Evolutionary conservation across 2,888 invertebrate species (phyloP), one percentile per base, ranked within the genome.

Genomic region (Agriopis marginaria): DNA sequence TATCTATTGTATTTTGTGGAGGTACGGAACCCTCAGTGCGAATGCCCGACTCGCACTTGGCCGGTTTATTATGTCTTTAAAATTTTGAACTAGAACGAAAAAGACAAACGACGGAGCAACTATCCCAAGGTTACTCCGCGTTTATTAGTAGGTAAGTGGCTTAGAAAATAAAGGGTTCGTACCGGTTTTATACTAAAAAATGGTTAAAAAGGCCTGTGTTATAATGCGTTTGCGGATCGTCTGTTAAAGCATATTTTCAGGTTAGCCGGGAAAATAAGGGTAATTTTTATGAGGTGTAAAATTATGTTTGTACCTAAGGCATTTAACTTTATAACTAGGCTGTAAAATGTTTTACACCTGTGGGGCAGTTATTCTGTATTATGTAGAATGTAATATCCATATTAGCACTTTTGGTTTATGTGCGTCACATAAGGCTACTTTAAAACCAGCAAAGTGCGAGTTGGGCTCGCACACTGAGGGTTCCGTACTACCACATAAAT

Each of bases 261-360:
- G 66, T 66, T 66, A 42, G n/a, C 47, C 47, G 32, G 11, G 44
- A 55, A 66, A 42, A 66, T 66, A 61, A 61, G 17, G 61, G 66
- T 66, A 66, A 66, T 66, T 66, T 65, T 66, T 61, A 61, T 61
- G 61, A 54, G 66, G 54, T 66, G 59, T 66, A 66, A 61, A 66
- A 66, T 66, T 32, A 59, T 59, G 51, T 62, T 51, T 51, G 14
- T 62, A 51, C 61, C 51, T 62, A 44, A 62, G 61, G 51, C 50
- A 42, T 51, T 62, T 62, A 62, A 62, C 42, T 62, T 62, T 62
- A 42, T 61, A n/a, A 61, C 50, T 51, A 17, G 14, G 49, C 45
- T 44, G 44, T 63, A 54, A 63, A 63, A 63, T 54, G 53, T 63
- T 63, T 54, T 32, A 63, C 63, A 54, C 63, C 45, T 45, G 45